Evolutionary conservation across 2,113 vertebrate genomes (phyloP).

Genomic region (Piliocolobus tephrosceles): DNA sequence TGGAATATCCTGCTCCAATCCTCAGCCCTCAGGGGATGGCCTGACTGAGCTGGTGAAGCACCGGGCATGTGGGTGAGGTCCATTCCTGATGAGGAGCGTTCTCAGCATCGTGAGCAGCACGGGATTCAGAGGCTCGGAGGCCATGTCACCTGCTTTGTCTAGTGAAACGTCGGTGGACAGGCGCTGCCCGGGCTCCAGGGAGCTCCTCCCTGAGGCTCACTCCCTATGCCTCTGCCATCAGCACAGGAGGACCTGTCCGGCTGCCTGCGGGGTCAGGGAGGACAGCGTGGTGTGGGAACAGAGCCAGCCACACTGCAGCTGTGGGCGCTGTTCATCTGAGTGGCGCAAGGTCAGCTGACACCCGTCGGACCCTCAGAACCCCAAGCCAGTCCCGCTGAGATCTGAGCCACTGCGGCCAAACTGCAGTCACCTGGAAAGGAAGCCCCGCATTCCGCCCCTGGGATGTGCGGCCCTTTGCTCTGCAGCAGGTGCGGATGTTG

Average conservation of each 20-base stretch:
- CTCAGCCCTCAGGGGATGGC: not conserved
- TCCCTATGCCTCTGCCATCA: not conserved
- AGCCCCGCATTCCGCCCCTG: fast-evolving
- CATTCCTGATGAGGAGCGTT: no score
- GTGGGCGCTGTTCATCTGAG: not conserved
- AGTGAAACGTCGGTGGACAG: not conserved
- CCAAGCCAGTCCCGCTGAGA: not conserved
- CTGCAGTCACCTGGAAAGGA: not conserved
- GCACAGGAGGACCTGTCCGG: not conserved
- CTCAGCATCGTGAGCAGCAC: no score
- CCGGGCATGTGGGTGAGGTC: no score
- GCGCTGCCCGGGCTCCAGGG: no score
- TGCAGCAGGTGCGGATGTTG: not conserved
- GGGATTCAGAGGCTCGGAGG: not conserved
- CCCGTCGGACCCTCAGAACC: not conserved
- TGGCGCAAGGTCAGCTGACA: not conserved
- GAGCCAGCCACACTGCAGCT: not conserved
- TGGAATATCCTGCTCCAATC: not conserved
- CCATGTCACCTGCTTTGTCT: not conserved
- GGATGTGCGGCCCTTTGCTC: not conserved
- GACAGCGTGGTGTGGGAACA: fast-evolving
- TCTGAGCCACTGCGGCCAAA: not conserved
- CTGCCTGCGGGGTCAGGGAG: not conserved
- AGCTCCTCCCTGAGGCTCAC: no score
- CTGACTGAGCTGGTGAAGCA: no score